These are phyloP conservation scores for Prosapia bicincta DNA, from an alignment of 2,888 invertebrate genomes.

Conservation along the genomic window DNA sequence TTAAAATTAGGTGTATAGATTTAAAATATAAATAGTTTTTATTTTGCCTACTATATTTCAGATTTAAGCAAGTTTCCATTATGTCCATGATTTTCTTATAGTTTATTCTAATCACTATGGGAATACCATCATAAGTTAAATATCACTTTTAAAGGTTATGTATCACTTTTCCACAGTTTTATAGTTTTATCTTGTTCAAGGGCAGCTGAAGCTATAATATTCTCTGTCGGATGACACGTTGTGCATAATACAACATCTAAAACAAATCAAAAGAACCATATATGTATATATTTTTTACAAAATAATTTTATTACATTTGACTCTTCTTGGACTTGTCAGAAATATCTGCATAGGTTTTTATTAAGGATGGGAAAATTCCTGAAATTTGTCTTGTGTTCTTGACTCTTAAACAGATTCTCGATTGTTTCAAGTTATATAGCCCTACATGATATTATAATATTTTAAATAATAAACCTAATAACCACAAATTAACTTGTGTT, in stretches of 20 bases:
- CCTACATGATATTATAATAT: too few species aligned
- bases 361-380: too few species aligned
- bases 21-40: background rate
- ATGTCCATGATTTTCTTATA: background rate
- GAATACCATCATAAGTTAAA: background rate
- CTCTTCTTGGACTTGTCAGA: too few species aligned
- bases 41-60: too few species aligned
- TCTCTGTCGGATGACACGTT: slow-evolving; percentile 98
- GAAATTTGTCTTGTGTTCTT: too few species aligned
- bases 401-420: too few species aligned
- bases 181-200: slow-evolving; percentile 98
- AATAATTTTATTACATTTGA: too few species aligned
- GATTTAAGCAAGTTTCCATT: background rate
- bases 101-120: background rate
- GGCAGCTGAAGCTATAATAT: slow-evolving; percentile 98
- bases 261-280: slow-evolving; percentile 40
- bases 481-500: too few species aligned
- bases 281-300: too few species aligned
- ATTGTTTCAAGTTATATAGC: too few species aligned
- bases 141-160: slow-evolving; percentile 21
- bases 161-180: slow-evolving; percentile 98
- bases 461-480: too few species aligned
- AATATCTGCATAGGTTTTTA: too few species aligned
- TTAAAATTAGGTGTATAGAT: background rate
- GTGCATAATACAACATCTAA: slow-evolving; percentile 90